Conservation (phyloP, 92 coral and sea anemone genomes). For the Palythoa heliodiscus region DNA sequence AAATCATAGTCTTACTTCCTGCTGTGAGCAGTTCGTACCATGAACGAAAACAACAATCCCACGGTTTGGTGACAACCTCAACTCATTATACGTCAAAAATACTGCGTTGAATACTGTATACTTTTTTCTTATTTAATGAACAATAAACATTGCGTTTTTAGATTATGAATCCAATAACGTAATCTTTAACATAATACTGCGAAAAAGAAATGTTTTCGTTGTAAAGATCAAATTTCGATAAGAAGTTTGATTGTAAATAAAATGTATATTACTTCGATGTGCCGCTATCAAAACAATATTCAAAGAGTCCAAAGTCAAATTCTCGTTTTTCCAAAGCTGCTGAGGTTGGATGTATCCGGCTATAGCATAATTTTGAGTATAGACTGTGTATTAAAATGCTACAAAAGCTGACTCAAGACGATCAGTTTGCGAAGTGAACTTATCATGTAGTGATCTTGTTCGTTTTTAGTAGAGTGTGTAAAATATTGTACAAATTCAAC, state of each 20-base stretch:
- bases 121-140: not conserved
- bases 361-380: not conserved
- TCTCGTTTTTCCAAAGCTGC: not conserved
- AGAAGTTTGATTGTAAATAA: conserved; percentile 23
- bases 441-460: too few relatives aligned
- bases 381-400: not conserved
- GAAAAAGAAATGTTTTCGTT: conserved; percentile 9
- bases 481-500: too few relatives aligned
- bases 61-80: not conserved
- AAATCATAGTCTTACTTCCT: conserved; percentile 26
- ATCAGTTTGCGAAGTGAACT: not conserved
- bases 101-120: not conserved
- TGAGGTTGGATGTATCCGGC: not conserved
- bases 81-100: not conserved
- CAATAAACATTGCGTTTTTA: not conserved
- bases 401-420: not conserved
- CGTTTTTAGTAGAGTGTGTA: too few relatives aligned
- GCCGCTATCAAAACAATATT: conserved; percentile 35
- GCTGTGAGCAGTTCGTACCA: conserved; percentile 35
- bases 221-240: conserved; percentile 31
- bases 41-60: not conserved
- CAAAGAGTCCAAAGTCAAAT: conserved; percentile 1
- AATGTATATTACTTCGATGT: conserved; percentile 28
- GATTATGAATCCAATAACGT: not conserved
- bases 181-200: conserved; percentile 18